These are phyloP conservation scores for Melangyna quadrimaculata DNA, from an alignment of 2,888 invertebrate genomes.

Conservation along the genomic window DNA sequence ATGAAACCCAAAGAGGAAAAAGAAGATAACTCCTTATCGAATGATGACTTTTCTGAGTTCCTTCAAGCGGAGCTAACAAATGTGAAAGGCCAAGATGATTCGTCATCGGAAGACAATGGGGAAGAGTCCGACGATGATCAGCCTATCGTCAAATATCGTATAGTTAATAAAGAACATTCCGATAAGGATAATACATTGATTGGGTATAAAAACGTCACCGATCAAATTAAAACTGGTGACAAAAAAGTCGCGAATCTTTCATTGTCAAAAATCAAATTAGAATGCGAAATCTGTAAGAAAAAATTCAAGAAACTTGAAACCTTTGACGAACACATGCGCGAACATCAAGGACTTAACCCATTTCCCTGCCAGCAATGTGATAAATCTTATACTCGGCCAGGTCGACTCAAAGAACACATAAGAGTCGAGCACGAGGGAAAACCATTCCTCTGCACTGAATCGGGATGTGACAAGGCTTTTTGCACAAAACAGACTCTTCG, in stretches of 20 bases:
- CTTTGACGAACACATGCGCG: slow-evolving; percentile 78
- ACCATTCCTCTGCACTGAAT: slow-evolving; percentile 73
- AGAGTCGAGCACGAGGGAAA: slow-evolving; percentile 78
- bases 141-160: slow-evolving; percentile 31
- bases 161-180: slow-evolving; percentile 63
- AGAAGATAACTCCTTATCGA: not conserved
- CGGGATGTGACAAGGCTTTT: slow-evolving; percentile 77
- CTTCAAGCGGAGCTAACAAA: not conserved
- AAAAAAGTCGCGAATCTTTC: slow-evolving; percentile 74
- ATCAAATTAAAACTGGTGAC: slow-evolving; percentile 71
- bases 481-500: slow-evolving; percentile 77
- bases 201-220: slow-evolving; percentile 62
- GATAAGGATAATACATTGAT: slow-evolving; percentile 72
- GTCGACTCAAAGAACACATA: slow-evolving; percentile 77
- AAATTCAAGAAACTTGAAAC: slow-evolving; percentile 77
- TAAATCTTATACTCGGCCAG: slow-evolving; percentile 78
- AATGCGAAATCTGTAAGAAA: slow-evolving; percentile 78
- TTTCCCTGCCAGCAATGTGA: slow-evolving; percentile 78
- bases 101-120: slow-evolving; percentile 40
- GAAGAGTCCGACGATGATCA: slow-evolving; percentile 47
- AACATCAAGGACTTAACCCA: slow-evolving; percentile 78
- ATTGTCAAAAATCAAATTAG: slow-evolving; percentile 76
- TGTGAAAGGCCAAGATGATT: not conserved
- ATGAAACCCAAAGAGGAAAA: not conserved
- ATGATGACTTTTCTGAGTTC: not conserved